Conservation (phyloP, 2,888 invertebrate genomes). For the Endomychus coccineus region DNA sequence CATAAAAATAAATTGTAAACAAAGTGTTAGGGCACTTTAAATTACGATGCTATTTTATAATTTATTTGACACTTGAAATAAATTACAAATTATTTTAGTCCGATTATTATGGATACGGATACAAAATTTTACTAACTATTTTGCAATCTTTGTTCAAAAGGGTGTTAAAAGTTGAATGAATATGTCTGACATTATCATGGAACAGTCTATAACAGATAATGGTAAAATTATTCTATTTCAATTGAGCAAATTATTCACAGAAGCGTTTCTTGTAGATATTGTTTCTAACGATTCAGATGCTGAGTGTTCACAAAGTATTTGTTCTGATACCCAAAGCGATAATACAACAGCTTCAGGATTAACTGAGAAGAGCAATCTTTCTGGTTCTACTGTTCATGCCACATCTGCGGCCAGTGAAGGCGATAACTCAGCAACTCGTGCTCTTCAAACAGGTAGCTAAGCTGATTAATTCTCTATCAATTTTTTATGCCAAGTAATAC, state of each 20-base stretch:
- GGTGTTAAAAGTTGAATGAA: not conserved
- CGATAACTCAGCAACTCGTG: conserved; percentile 12
- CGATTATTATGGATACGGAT: too few species aligned
- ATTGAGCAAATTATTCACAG: not conserved
- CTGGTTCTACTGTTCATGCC: conserved; percentile 37
- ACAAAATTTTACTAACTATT: too few species aligned
- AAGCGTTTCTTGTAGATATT: conserved; percentile 8
- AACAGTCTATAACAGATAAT: not conserved
- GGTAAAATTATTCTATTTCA: not conserved
- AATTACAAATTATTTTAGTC: too few species aligned
- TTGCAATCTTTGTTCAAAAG: too few species aligned
- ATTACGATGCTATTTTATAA: too few species aligned
- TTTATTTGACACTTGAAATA: too few species aligned
- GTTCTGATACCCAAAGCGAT: conserved; percentile 42
- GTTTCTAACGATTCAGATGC: conserved; percentile 38
- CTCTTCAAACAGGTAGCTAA: conserved; percentile 19
- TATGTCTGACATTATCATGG: not conserved
- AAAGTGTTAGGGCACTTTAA: too few species aligned
- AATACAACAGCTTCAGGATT: conserved; percentile 39
- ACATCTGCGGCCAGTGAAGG: conserved; percentile 17
- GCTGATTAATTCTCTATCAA: conserved; percentile 17
- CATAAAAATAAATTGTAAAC: too few species aligned
- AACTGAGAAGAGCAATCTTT: conserved; percentile 38
- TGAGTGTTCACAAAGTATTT: conserved; percentile 41
- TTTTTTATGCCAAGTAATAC: conserved; percentile 22